A percentile compares a stretch with the other conserved stretches of the same genome.
Evolutionary conservation across 2,113 vertebrate species (phyloP).

Genomic region (Myiozetetes cayanensis): DNA sequence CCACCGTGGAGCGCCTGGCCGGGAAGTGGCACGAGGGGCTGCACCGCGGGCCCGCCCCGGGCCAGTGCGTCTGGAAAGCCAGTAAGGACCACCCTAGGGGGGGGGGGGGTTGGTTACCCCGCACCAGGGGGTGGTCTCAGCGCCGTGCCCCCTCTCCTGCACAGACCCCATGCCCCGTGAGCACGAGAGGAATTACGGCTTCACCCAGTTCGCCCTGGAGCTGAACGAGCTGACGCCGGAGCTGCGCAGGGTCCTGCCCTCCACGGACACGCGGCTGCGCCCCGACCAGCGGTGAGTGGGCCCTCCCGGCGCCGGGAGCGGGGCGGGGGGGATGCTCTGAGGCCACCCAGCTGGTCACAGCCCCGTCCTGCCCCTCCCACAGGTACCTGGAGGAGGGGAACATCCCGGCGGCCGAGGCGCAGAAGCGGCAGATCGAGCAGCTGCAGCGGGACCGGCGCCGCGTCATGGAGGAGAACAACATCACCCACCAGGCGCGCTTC

Average conservation of each 20-base stretch:
- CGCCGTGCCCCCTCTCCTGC: not conserved
- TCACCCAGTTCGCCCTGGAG: slow-evolving; percentile 88
- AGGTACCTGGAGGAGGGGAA: slow-evolving; percentile 91
- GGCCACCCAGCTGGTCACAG: not conserved
- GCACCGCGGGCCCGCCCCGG: slow-evolving; percentile 79
- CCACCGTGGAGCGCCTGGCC: slow-evolving; percentile 85
- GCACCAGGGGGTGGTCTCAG: not conserved
- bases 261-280: slow-evolving; percentile 86
- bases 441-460: slow-evolving; percentile 86
- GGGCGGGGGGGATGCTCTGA: not conserved
- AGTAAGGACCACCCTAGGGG: slow-evolving; percentile 69
- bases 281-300: slow-evolving; percentile 87
- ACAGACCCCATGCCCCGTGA: slow-evolving; percentile 86
- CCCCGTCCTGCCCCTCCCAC: not conserved
- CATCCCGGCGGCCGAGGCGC: slow-evolving; percentile 81
- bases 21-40: slow-evolving; percentile 92
- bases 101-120: not conserved
- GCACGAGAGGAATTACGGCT: slow-evolving; percentile 82
- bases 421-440: slow-evolving; percentile 89
- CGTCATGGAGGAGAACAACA: slow-evolving; percentile 86
- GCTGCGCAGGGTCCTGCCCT: slow-evolving; percentile 78
- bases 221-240: slow-evolving; percentile 86
- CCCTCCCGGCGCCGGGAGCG: accelerated
- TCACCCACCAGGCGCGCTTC: slow-evolving; percentile 85
- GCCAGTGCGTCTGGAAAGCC: slow-evolving; percentile 90